A percentile compares a stretch with the other conserved stretches of the same genome.
These are phyloP conservation scores for Castor canadensis DNA, from an alignment of 2,113 vertebrate species.

Conservation along the genomic window DNA sequence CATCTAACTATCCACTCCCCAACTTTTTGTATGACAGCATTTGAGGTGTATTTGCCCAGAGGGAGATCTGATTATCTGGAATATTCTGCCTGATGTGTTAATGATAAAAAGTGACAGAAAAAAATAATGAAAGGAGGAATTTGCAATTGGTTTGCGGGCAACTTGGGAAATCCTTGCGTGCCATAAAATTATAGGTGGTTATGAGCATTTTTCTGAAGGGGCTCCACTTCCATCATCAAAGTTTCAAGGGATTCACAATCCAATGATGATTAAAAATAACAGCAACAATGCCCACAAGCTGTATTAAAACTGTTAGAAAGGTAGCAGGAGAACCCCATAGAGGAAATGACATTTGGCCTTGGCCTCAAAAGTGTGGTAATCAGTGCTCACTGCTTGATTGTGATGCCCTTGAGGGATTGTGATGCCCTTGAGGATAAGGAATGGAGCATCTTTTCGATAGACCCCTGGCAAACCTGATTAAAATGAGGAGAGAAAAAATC, in stretches of 20 bases:
- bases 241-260: background rate
- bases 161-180: background rate
- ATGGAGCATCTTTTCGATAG: background rate
- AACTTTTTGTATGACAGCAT: background rate
- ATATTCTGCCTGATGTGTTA: background rate
- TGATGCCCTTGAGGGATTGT: too few species aligned
- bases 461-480: too few species aligned
- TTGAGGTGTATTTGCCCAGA: background rate
- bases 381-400: conserved; percentile 8
- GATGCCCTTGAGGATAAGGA: background rate
- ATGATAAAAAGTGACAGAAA: background rate
- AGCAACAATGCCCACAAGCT: background rate
- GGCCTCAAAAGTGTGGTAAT: background rate
- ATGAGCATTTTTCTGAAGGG: background rate
- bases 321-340: background rate
- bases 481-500: too few species aligned
- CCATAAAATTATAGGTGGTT: background rate
- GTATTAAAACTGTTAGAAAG: background rate
- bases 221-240: background rate
- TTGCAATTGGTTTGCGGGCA: background rate
- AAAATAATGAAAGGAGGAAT: background rate
- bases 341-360: background rate
- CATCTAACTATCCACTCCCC: background rate
- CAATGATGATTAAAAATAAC: background rate
- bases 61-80: background rate